These are phyloP conservation scores for Eubasilissa splendida DNA, from an alignment of 2,888 invertebrate genomes.

Conservation along the genomic window DNA sequence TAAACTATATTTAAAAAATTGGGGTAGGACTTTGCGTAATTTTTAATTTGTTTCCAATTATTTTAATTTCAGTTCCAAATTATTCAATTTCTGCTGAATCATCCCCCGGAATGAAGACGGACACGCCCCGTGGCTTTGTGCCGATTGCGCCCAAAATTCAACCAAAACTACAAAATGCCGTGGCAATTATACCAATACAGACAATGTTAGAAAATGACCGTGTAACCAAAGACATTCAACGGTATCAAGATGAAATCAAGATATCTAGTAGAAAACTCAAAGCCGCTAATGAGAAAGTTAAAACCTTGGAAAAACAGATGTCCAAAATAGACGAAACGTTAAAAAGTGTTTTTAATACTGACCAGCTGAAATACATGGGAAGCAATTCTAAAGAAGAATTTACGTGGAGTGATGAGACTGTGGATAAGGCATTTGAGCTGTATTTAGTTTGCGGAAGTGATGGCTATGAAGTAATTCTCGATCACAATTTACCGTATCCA, in stretches of 20 bases:
- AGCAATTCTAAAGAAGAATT: conserved; percentile 7
- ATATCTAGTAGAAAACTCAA: conserved; percentile 25
- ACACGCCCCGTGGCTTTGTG: conserved; percentile 19
- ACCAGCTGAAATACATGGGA: conserved; percentile 32
- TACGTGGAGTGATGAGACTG: conserved; percentile 36
- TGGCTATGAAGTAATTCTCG: conserved; percentile 31
- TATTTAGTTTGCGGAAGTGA: conserved; percentile 36
- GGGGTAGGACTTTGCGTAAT: not conserved
- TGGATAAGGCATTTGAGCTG: conserved; percentile 41
- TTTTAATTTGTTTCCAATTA: not conserved
- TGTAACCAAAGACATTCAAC: conserved; percentile 28
- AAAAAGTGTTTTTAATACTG: conserved; percentile 38
- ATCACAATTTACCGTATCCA: conserved; percentile 36
- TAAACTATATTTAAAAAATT: no score
- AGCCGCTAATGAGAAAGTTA: conserved; percentile 16
- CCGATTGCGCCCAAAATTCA: conserved; percentile 40
- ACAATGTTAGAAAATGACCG: conserved; percentile 35
- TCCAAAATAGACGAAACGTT: conserved; percentile 17
- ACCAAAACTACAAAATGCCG: conserved; percentile 26
- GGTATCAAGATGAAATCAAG: conserved; percentile 34
- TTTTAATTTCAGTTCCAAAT: conserved; percentile 25
- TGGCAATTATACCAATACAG: conserved; percentile 32
- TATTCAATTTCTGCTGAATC: conserved; percentile 1
- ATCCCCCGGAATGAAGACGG: conserved; percentile 2
- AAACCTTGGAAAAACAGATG: conserved; percentile 29